A percentile compares a stretch with the other conserved stretches of the same genome.
phyloP scores from a whole-genome alignment of 2,888 invertebrate species.

The Trissolcus brochymenae region DNA sequence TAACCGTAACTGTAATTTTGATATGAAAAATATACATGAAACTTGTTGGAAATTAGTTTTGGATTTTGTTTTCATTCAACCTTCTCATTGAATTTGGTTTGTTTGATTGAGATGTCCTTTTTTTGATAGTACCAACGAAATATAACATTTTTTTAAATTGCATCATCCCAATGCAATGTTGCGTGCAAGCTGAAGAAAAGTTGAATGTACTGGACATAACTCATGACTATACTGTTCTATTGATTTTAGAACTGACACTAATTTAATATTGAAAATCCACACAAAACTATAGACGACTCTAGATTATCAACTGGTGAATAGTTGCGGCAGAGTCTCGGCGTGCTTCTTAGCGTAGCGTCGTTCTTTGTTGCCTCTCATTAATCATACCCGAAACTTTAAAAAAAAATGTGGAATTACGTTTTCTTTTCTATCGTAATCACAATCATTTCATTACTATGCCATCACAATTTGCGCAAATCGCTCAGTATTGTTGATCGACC shows the following conservation, averaged over 20 bases:
- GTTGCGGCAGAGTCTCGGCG: slow-evolving; percentile 36
- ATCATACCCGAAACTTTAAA: neutral
- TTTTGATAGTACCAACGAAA: no score
- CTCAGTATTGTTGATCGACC: slow-evolving; percentile 67
- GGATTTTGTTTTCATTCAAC: neutral
- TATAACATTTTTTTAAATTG: no score
- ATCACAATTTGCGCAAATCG: slow-evolving; percentile 65
- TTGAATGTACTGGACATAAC: slow-evolving; percentile 23
- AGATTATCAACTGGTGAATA: slow-evolving; percentile 46
- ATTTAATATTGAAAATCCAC: slow-evolving; percentile 72
- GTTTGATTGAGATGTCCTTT: no score
- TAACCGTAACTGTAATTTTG: no score
- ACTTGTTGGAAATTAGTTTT: no score
- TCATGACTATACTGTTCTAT: slow-evolving; percentile 55
- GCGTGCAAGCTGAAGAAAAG: slow-evolving; percentile 6
- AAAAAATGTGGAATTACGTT: slow-evolving; percentile 69
- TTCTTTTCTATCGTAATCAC: slow-evolving; percentile 63
- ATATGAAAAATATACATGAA: no score
- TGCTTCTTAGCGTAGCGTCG: slow-evolving; percentile 23
- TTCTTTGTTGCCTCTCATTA: neutral
- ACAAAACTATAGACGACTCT: slow-evolving; percentile 23
- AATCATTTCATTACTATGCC: slow-evolving; percentile 66
- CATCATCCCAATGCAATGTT: no score
- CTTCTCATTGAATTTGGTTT: no score
- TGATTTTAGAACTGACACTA: slow-evolving; percentile 65